These are phyloP conservation scores for Platycercus adscitus DNA, from an alignment of 2,113 vertebrate genomes.

Conservation along the genomic window DNA sequence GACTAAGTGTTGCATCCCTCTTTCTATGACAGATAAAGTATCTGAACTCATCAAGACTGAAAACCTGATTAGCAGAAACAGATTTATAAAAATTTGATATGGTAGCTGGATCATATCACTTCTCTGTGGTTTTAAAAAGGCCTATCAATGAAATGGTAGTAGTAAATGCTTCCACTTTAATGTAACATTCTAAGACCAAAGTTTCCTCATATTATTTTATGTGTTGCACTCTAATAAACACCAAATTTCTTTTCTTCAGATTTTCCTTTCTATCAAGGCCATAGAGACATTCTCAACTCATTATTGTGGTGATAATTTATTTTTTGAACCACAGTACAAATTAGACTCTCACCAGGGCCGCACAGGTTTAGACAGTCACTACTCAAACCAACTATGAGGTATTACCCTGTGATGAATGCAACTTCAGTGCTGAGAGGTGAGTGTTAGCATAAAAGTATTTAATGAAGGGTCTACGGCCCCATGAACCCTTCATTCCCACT, in stretches of 20 bases:
- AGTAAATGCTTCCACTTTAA: background rate
- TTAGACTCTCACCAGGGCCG: background rate
- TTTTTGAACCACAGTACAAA: background rate
- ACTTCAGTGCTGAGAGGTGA: background rate
- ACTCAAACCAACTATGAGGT: background rate
- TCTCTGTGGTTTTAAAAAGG: background rate
- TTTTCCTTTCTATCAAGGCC: background rate
- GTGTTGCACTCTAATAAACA: background rate
- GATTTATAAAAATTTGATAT: background rate
- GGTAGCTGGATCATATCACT: background rate
- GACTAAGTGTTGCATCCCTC: slow-evolving; percentile 14
- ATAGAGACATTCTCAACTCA: background rate
- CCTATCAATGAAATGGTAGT: background rate
- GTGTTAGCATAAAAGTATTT: background rate
- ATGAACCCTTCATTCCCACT: fast-evolving
- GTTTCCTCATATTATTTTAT: background rate
- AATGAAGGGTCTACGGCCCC: background rate
- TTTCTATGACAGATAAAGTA: slow-evolving; percentile 1
- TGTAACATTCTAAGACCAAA: background rate
- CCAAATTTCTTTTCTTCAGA: background rate
- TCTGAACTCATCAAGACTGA: slow-evolving; percentile 9
- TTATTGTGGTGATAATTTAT: background rate
- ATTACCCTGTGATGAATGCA: background rate
- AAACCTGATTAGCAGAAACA: slow-evolving; percentile 11
- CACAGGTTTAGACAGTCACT: background rate